A percentile compares a stretch with the other conserved stretches of the same genome.
phyloP scores from a whole-genome alignment of 2,797 vertebrate genomes.

The Cryptoblepharus egeriae region DNA sequence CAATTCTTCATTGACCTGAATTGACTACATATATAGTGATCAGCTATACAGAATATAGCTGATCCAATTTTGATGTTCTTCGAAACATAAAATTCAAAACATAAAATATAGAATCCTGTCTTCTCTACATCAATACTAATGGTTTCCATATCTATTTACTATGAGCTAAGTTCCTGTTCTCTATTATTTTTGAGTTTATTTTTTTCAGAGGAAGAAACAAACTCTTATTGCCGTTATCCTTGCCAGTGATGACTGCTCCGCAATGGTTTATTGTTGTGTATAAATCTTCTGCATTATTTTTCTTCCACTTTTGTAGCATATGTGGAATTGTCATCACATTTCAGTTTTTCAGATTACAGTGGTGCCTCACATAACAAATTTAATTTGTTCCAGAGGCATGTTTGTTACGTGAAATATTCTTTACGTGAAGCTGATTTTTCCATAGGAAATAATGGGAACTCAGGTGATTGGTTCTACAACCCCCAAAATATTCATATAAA shows the following conservation, averaged over 20 bases:
- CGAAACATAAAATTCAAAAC: background rate
- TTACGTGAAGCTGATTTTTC: too few species aligned
- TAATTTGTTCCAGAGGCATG: too few species aligned
- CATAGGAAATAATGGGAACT: too few species aligned
- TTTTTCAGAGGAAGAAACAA: background rate
- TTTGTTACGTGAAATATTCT: too few species aligned
- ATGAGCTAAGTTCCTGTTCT: background rate
- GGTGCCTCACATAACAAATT: too few species aligned
- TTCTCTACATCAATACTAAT: constrained; percentile 8
- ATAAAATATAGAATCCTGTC: background rate
- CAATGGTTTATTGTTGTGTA: background rate
- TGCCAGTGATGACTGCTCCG: background rate
- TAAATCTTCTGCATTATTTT: background rate
- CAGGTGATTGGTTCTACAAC: too few species aligned
- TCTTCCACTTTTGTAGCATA: background rate
- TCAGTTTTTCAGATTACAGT: background rate
- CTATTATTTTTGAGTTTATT: background rate
- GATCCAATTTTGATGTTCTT: background rate
- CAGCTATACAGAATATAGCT: background rate
- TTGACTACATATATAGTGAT: background rate
- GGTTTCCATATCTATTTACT: background rate
- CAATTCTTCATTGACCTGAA: background rate
- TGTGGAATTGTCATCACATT: too few species aligned
- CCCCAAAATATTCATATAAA: too few species aligned
- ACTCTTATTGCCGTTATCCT: background rate